Percentiles rank a stretch among this genome's conserved stretches.
phyloP scores from a whole-genome alignment of 2,888 invertebrate species.

The Acleris literana region DNA sequence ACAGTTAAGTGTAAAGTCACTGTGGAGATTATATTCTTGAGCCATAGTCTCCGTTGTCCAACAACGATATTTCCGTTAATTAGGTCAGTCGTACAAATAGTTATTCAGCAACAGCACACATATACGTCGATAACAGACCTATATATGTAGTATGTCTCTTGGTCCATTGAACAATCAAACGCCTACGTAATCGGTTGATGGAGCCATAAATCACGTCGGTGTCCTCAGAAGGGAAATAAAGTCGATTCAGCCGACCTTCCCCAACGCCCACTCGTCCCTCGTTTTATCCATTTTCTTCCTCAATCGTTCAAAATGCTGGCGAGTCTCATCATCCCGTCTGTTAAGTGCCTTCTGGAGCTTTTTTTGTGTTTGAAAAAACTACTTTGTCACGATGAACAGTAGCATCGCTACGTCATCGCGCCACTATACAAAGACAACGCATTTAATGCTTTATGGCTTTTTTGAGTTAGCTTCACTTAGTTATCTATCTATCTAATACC shows the following conservation, averaged over 20 bases:
- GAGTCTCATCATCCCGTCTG: constrained; percentile 22
- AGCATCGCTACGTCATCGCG: neutral
- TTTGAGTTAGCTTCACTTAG: too few species aligned
- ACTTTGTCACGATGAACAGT: constrained; percentile 27
- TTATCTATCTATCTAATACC: too few species aligned
- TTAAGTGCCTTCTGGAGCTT: constrained; percentile 26
- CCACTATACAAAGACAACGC: neutral
- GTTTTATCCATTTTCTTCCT: constrained; percentile 29
- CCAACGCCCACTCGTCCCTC: constrained; percentile 26
- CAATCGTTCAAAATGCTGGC: constrained; percentile 6
- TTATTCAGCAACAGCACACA: neutral
- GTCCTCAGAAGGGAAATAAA: constrained; percentile 32
- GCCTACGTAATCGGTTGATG: constrained; percentile 31
- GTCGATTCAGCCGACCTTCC: constrained; percentile 16
- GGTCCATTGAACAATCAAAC: constrained; percentile 29
- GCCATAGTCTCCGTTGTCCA: too few species aligned
- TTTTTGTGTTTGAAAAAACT: constrained; percentile 20
- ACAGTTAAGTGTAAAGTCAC: too few species aligned
- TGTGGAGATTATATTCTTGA: too few species aligned
- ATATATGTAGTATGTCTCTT: constrained; percentile 26
- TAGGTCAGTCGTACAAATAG: too few species aligned
- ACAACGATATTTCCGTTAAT: too few species aligned
- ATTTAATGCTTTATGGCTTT: too few species aligned
- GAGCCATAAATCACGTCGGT: constrained; percentile 30
- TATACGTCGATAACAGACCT: constrained; percentile 1